Evolutionary conservation across 2,113 vertebrate species (phyloP), one percentile per base, ranked within the genome.

Genomic region (Lagopus muta): DNA sequence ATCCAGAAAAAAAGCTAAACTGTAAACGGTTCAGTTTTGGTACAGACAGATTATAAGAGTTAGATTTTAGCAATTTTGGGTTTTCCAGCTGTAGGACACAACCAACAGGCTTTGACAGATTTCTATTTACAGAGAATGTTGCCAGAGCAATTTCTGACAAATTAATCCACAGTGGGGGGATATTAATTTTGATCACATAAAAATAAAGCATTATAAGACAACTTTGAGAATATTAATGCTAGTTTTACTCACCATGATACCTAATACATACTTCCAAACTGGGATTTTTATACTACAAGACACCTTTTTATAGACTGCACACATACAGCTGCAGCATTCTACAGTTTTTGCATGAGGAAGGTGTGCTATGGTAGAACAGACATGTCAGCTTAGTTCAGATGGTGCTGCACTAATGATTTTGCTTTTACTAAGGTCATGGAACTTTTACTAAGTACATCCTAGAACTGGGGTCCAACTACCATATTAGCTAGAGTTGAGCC

Each of bases 1-100:
- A 72, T 25, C 1, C 15, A 79, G 40, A 69, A 75, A 69, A 75
- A 72, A 16, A 75, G 2, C 10, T 57, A 38, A n/a, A 42, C 65
- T 54, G 65, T 75, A 61, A 85, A 54, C 16, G 17, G 16, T 69
- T 34, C 0, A 1, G 9, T 84, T 84, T 65, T n/a, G 32, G n/a
- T 62, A 54, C 2, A 62, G 15, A 60, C 3, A 27, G 3, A 8
- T 30, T 61, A 0, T 18, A 86, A 67, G 8, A 8, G n/a, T 5
- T 15, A 57, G 10, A 62, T 78, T 10, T 48, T 19, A 34, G 34
- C 1, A 9, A 74, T 45, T 38, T 30, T 12, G 18, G 48, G 52
- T 55, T 65, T 12, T 72, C 42, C 34, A 67, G 20, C n/a, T 93
- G 38, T 58, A 75, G 36, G 28, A 82, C 82, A 64, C 32, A 84